Percentiles rank a stretch among this genome's conserved stretches.
These are phyloP conservation scores for Dynastes tityus DNA, from an alignment of 2,888 invertebrate genomes.

Conservation along the genomic window DNA sequence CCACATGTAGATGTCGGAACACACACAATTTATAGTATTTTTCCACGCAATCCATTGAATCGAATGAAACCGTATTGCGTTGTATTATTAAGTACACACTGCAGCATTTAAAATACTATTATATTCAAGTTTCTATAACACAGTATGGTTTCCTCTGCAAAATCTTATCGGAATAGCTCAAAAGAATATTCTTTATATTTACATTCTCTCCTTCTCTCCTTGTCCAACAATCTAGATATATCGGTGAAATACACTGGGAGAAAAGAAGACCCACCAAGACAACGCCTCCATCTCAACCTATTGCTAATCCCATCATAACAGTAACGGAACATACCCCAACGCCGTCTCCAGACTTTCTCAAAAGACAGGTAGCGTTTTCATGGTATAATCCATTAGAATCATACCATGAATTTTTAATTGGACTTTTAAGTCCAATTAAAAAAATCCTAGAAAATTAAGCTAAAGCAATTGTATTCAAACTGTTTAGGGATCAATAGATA, in stretches of 20 bases:
- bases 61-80: conserved; percentile 1
- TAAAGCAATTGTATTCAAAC: not conserved
- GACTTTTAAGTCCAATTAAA: too few species aligned
- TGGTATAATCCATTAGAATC: not conserved
- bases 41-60: conserved; percentile 13
- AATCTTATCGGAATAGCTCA: not conserved
- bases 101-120: too few species aligned
- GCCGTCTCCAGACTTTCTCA: conserved; percentile 90
- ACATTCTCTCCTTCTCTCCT: not conserved
- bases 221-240: conserved; percentile 73
- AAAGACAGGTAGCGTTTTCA: conserved; percentile 77
- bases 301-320: conserved; percentile 95
- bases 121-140: not conserved
- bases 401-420: too few species aligned
- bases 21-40: conserved; percentile 27
- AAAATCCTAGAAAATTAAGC: not conserved
- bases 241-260: conserved; percentile 81
- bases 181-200: not conserved
- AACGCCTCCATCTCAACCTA: conserved; percentile 75
- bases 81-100: not conserved
- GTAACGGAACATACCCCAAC: conserved; percentile 97
- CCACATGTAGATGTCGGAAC: conserved; percentile 8
- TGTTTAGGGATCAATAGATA: conserved; percentile 85
- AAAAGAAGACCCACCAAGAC: conserved; percentile 73
- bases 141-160: not conserved